Base-by-base conservation (phyloP, 2,888 invertebrate species). In the Erynnis tages region DNA sequence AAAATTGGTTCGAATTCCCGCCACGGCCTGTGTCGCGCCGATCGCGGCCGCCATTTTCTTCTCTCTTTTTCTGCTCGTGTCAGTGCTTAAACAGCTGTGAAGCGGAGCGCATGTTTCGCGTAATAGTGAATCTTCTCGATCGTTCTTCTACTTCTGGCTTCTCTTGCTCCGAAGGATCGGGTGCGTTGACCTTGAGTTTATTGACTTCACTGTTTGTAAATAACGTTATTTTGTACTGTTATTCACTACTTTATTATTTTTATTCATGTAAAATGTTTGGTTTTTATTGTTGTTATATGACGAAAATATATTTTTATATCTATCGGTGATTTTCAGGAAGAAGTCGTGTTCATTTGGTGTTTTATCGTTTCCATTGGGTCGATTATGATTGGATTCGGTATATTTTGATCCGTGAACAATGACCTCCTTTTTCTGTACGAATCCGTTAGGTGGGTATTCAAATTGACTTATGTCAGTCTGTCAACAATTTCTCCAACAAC, bases 11-110 rank as follows among this genome's bases (percentile, higher is more conserved):
- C 71, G 59, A 57, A 62, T 71, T 63, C 65, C 69, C 64, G 67
- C 65, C 73, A 62, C 59, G 35, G 61, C 62, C 62, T 61, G 61
- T 65, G 80, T 66, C 76, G 82, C 74, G 59, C 66, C 61, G 54
- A 60, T 64, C 55, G 59, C 60, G 76, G 67, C 80, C 62, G 86
- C 88, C 86, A 87, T 88, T 86, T 88, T 87, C 85, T 88, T 89
- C 88, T 86, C 82, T 79, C 76, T 83, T 78, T 73, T 76, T 80
- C 81, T 77, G 71, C 75, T 74, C 59, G 65, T 71, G 76, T 76
- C 79, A 88, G 88, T 89, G 70, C 69, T 56, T 70, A 58, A 62
- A 67, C 60, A 69, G 65, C 69, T 79, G 81, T 69, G 80, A 57
- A 58, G 65, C 64, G 48, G 78, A 62, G 56, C 66, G 69, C 73